Conservation (phyloP, 2,797 vertebrate genomes). For the Lagocephalus sceleratus region DNA sequence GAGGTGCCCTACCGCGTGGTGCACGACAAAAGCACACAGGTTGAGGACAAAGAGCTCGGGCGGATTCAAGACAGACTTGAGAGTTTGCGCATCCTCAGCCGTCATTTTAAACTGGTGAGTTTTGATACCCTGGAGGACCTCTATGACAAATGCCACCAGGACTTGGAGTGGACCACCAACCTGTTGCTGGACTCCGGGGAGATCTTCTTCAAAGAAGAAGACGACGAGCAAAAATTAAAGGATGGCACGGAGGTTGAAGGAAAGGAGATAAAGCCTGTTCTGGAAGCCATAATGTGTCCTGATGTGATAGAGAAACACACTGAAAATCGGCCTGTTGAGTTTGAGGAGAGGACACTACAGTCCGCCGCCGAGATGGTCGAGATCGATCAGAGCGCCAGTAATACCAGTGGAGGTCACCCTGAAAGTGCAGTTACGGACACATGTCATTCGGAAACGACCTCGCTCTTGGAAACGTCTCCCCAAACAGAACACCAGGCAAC, state of each 20-base stretch:
- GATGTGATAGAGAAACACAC: constrained; percentile 11
- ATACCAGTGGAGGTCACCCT: constrained; percentile 6
- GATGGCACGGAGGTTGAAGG: constrained; percentile 9
- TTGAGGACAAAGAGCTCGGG: constrained; percentile 87
- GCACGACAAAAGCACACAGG: constrained; percentile 89
- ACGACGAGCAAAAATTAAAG: constrained; percentile 41
- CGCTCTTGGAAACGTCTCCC: constrained; percentile 3
- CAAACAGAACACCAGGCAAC: constrained; percentile 16
- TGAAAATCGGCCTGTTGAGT: constrained; percentile 4
- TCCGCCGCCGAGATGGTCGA: neutral
- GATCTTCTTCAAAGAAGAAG: constrained; percentile 80
- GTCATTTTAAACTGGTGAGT: constrained; percentile 86
- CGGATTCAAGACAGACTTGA: constrained; percentile 78
- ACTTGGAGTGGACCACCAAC: constrained; percentile 93
- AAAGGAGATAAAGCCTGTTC: neutral
- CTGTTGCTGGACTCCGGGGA: constrained; percentile 93
- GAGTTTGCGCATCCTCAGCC: constrained; percentile 84
- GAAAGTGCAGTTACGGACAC: constrained; percentile 5
- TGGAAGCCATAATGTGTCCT: neutral
- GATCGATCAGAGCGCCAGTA: constrained; percentile 9
- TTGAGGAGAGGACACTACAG: constrained; percentile 16
- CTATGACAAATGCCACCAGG: constrained; percentile 92
- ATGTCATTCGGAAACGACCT: constrained; percentile 12
- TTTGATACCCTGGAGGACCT: constrained; percentile 91
- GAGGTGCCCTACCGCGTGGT: constrained; percentile 85